Conservation (phyloP, 1,140 invertebrate species). For the Heliconius melpomene region DNA sequence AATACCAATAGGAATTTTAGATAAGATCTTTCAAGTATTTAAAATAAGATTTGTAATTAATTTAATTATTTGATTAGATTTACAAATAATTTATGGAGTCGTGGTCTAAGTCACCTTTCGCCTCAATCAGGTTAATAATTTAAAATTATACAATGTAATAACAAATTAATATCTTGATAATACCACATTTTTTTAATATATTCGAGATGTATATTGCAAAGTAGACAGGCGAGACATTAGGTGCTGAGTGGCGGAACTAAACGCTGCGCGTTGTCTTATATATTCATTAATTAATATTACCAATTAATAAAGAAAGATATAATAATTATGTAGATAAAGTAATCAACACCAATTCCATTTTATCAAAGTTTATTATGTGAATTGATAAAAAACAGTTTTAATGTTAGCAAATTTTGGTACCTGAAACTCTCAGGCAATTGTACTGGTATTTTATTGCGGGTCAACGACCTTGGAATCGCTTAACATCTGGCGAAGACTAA, state of each 20-base stretch:
- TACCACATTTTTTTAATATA: no score
- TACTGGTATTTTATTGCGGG: constrained; percentile 37
- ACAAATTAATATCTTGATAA: no score
- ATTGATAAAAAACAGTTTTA: constrained; percentile 18
- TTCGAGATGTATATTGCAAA: no score
- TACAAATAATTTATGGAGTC: neutral
- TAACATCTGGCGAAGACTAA: constrained; percentile 27
- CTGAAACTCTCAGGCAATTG: constrained; percentile 23
- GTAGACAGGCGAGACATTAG: no score
- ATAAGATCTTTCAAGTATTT: neutral
- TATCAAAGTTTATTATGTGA: constrained; percentile 6
- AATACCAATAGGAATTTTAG: neutral
- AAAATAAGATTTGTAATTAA: constrained; percentile 3
- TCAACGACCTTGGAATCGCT: constrained; percentile 35
- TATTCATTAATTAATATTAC: no score
- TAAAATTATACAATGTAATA: no score
- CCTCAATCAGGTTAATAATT: no score
- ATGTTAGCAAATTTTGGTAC: constrained; percentile 32
- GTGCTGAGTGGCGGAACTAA: no score
- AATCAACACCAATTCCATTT: neutral
- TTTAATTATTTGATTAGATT: neutral
- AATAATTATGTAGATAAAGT: neutral
- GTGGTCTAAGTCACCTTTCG: no score
- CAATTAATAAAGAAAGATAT: neutral
- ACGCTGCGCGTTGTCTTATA: no score